A percentile compares a stretch with the other conserved stretches of the same genome.
Evolutionary conservation across 2,888 invertebrate genomes (phyloP).

Genomic region (Catocala nupta): DNA sequence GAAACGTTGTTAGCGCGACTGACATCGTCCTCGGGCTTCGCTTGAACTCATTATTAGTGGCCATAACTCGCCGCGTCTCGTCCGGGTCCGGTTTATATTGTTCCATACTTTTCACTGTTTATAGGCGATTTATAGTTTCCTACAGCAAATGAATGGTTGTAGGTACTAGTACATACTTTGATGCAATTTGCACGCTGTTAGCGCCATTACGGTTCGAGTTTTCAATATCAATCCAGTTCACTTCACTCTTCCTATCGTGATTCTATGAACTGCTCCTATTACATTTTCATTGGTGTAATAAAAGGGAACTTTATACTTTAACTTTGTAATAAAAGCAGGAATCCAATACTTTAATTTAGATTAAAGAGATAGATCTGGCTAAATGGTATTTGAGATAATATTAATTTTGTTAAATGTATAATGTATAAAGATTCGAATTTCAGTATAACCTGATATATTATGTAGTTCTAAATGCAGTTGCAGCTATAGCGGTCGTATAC

Average conservation of each 20-base stretch:
- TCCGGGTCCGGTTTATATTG: slow-evolving; percentile 63
- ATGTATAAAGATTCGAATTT: slow-evolving; percentile 7
- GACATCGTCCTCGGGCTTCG: slow-evolving; percentile 51
- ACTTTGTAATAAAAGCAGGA: slow-evolving; percentile 16
- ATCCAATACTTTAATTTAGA: slow-evolving; percentile 2
- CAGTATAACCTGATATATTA: slow-evolving; percentile 5
- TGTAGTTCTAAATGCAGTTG: not conserved
- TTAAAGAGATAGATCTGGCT: slow-evolving; percentile 3
- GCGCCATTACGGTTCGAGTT: slow-evolving; percentile 46
- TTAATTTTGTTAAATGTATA: slow-evolving; percentile 9
- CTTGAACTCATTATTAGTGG: slow-evolving; percentile 60
- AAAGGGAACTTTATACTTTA: slow-evolving; percentile 19
- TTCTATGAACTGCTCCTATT: slow-evolving; percentile 41
- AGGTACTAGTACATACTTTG: slow-evolving; percentile 54
- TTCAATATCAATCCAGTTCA: slow-evolving; percentile 54
- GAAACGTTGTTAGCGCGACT: slow-evolving; percentile 42
- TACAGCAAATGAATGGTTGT: slow-evolving; percentile 63
- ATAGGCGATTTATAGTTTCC: slow-evolving; percentile 67
- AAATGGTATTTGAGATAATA: slow-evolving; percentile 6
- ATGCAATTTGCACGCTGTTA: slow-evolving; percentile 54
- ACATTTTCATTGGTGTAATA: slow-evolving; percentile 20
- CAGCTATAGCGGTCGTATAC: not conserved
- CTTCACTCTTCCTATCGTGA: slow-evolving; percentile 42
- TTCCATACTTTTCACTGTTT: slow-evolving; percentile 63
- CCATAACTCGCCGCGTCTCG: slow-evolving; percentile 49